A percentile compares a stretch with the other conserved stretches of the same genome.
These are phyloP conservation scores for Talpa occidentalis DNA, from an alignment of 2,113 vertebrate species.

Conservation along the genomic window DNA sequence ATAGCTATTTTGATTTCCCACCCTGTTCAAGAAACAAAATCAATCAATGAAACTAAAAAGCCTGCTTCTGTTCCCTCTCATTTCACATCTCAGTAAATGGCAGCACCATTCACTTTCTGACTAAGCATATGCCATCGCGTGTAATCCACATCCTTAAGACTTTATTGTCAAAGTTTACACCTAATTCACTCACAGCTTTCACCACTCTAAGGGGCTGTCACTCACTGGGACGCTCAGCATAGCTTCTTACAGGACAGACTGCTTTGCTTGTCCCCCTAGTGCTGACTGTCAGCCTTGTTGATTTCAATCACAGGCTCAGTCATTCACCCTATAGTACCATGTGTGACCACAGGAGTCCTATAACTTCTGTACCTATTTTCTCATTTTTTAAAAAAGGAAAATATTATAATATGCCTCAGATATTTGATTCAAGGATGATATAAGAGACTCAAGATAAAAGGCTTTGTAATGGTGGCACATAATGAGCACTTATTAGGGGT, in stretches of 20 bases:
- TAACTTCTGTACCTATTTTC: not conserved
- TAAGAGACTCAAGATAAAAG: not conserved
- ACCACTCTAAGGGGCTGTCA: not conserved
- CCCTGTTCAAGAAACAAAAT: not conserved
- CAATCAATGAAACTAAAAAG: not conserved
- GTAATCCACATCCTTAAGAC: not conserved
- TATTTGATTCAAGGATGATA: not conserved
- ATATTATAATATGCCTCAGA: not conserved
- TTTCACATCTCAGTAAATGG: not conserved
- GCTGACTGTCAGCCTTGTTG: not conserved
- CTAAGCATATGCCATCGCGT: not conserved
- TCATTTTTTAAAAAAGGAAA: not conserved
- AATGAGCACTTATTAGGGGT: not conserved
- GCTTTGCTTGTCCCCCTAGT: not conserved
- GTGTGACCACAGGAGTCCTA: not conserved
- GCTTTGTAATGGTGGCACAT: not conserved
- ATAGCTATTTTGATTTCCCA: not conserved
- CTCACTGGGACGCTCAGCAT: fast-evolving
- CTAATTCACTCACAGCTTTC: not conserved
- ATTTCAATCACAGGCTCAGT: not conserved
- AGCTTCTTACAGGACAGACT: not conserved
- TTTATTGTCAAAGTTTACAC: not conserved
- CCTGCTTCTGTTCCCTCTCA: not conserved
- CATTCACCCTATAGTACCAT: not conserved
- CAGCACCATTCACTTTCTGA: not conserved